Conservation (phyloP, 2,888 invertebrate species). For the Chloroclystis v-ata region DNA sequence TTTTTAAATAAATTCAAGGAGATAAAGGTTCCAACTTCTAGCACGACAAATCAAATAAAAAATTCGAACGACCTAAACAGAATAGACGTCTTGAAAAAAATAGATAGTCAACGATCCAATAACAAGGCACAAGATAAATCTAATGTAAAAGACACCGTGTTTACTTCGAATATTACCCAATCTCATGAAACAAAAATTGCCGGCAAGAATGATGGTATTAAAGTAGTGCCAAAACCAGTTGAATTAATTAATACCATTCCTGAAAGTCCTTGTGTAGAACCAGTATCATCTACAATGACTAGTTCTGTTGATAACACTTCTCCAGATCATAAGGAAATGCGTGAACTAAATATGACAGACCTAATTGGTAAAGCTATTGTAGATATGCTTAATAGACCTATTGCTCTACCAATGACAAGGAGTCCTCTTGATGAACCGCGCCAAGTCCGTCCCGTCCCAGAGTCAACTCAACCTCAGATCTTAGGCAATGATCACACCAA, state of each 20-base stretch:
- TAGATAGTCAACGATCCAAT: constrained; percentile 58
- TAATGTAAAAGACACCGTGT: constrained; percentile 50
- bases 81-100: constrained; percentile 66
- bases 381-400: constrained; percentile 58
- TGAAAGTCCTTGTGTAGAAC: constrained; percentile 9
- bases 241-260: constrained; percentile 11
- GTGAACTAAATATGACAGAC: constrained; percentile 59
- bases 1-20: constrained; percentile 68
- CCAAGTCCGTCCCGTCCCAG: constrained; percentile 23
- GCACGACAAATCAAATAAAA: constrained; percentile 63
- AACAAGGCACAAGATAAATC: constrained; percentile 54
- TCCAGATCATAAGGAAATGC: constrained; percentile 33
- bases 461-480: constrained; percentile 25
- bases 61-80: constrained; percentile 69
- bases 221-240: constrained; percentile 21
- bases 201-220: constrained; percentile 25
- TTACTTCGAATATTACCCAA: constrained; percentile 43
- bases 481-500: constrained; percentile 13
- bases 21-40: constrained; percentile 48
- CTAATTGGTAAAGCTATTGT: constrained; percentile 69
- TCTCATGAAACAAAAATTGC: constrained; percentile 30
- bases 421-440: constrained; percentile 39
- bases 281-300: constrained; percentile 18
- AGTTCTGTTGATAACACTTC: constrained; percentile 15
- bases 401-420: constrained; percentile 37